A percentile compares a stretch with the other conserved stretches of the same genome.
phyloP scores from a whole-genome alignment of 2,113 vertebrate species.

The Grallaria varia region DNA sequence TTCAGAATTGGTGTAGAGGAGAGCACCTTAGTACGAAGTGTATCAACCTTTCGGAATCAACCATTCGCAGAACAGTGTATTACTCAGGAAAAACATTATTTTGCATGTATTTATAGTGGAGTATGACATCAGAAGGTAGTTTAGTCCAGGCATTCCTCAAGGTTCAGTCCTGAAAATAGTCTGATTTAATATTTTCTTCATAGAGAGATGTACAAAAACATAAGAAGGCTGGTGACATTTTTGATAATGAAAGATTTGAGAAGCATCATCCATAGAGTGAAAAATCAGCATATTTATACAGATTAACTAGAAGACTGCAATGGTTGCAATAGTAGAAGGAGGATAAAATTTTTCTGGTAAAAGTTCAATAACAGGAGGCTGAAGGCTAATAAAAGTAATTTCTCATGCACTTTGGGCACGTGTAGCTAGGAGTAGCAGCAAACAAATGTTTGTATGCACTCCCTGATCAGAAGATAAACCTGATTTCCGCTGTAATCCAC shows the following conservation, averaged over 20 bases:
- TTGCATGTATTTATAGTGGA: background rate
- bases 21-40: background rate
- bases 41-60: background rate
- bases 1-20: background rate
- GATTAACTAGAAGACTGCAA: background rate
- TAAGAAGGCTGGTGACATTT: background rate
- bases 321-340: background rate
- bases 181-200: background rate
- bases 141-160: background rate
- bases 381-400: background rate
- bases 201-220: background rate
- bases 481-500: background rate
- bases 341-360: background rate
- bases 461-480: background rate
- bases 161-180: background rate
- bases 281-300: background rate
- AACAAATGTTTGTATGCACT: background rate
- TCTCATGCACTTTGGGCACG: background rate
- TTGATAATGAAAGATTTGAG: background rate
- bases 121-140: background rate
- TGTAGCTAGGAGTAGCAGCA: background rate
- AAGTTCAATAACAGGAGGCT: background rate
- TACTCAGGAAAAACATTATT: background rate
- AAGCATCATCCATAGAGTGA: background rate
- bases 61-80: background rate